Base-by-base conservation (phyloP, 2,888 invertebrate genomes). In the Polydesmus complanatus region DNA sequence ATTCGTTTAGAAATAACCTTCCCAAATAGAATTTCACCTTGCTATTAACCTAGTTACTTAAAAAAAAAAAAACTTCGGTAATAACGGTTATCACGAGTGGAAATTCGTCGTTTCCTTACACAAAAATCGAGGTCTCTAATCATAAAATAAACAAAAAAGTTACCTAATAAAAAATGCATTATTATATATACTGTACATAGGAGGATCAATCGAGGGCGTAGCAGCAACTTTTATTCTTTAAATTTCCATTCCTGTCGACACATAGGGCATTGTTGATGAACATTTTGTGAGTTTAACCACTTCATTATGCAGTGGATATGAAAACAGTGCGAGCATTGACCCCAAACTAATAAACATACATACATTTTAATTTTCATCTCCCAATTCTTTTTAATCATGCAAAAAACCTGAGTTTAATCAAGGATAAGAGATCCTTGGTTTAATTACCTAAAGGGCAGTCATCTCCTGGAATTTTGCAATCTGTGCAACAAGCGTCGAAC, bases 241-340 rank as follows among this genome's bases (percentile, higher is more conserved):
- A 93, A 96, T 76, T 94, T 95, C 98, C 98, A 98, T 73, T 93
- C 94, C 75, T 96, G 96, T 69, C 98, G 82, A 77, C 98, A 99
- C 93, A 99, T 96, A 63, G 80, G 80, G 67, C 80, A 80, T 48
- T 77, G 76, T 61, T 78, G 76, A 60, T 72, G 69, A 2, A 73
- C 72, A 64, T 76, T 74, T 66, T 79, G 79, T 0, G 95, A 89
- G 73, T 96, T 92, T 57, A 97, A 80, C 98, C 98, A 98, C 82
- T 97, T 97, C 73, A 94, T 91, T 71, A 98, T 99, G 78, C 98
- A 98, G 76, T 98, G 98, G 77, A 96, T 95, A 76, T 99, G 98
- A 77, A 98, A 98, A 77, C 96, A 96, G 78, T 98, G 98, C 8
- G 94, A 91, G 75, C 98, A 98, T 71, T 90, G 88, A 63, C 98